phyloP scores from a whole-genome alignment of 2,113 vertebrate species.

The Sinocyclocheilus maitianheensis region DNA sequence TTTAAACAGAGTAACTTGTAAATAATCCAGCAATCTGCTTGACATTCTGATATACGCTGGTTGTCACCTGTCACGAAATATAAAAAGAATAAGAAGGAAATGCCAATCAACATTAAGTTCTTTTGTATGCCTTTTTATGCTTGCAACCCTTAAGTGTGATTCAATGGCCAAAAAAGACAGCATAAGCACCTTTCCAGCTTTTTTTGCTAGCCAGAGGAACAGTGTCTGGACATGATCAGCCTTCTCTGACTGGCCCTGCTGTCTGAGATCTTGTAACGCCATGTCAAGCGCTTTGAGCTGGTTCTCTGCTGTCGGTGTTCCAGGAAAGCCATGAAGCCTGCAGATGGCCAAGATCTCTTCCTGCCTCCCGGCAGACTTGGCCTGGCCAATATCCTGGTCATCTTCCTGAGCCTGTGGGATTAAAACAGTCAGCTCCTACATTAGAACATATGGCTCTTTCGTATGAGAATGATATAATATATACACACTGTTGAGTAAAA shows the following conservation, averaged over 20 bases:
- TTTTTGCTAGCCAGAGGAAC: slow-evolving; percentile 73
- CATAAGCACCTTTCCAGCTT: slow-evolving; percentile 22
- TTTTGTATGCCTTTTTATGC: no score
- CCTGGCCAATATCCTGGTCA: slow-evolving; percentile 57
- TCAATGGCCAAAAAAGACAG: no score
- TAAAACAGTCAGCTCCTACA: not conserved
- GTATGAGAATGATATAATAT: slow-evolving; percentile 13
- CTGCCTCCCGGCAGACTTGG: slow-evolving; percentile 65
- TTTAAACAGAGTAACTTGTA: no score
- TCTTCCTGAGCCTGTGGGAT: slow-evolving; percentile 56
- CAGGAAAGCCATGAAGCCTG: slow-evolving; percentile 68
- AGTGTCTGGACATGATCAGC: slow-evolving; percentile 73
- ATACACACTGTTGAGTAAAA: not conserved
- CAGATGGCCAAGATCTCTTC: slow-evolving; percentile 74
- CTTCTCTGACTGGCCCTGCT: slow-evolving; percentile 69
- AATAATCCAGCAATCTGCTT: no score
- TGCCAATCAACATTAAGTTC: no score
- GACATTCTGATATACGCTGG: no score
- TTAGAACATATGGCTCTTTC: slow-evolving; percentile 51
- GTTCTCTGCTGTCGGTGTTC: slow-evolving; percentile 64
- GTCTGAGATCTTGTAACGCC: slow-evolving; percentile 70
- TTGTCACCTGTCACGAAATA: no score
- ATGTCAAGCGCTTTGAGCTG: slow-evolving; percentile 74
- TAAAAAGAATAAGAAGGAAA: no score
- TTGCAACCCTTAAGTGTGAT: no score